A percentile compares a stretch with the other conserved stretches of the same genome.
Evolutionary conservation across 2,888 invertebrate genomes (phyloP).

Genomic region (Nemurella pictetii): DNA sequence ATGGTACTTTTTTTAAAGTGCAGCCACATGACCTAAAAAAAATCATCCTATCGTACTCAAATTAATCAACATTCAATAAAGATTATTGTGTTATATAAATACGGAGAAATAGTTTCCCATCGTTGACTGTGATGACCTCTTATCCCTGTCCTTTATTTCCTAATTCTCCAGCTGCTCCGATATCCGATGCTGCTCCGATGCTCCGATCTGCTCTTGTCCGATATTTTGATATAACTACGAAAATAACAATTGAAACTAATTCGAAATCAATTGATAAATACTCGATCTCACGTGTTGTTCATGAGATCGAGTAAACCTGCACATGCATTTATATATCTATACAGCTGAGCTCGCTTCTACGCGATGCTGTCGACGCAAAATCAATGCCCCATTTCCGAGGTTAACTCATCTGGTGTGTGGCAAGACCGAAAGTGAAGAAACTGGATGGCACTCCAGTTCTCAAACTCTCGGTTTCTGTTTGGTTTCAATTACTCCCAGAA

Average conservation of each 20-base stretch:
- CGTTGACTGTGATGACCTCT: neutral
- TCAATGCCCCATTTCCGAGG: neutral
- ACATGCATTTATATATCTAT: no score
- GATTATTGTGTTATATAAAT: conserved; percentile 37
- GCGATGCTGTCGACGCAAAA: neutral
- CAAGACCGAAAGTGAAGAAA: neutral
- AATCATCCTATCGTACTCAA: conserved; percentile 20
- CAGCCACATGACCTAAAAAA: conserved; percentile 31
- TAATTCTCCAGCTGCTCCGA: no score
- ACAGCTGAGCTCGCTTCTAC: no score
- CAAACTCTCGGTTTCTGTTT: conserved; percentile 4
- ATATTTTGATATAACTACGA: no score
- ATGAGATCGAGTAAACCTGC: no score
- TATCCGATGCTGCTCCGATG: no score
- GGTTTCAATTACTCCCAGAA: conserved; percentile 13
- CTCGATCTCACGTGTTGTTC: no score
- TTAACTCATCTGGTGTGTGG: neutral
- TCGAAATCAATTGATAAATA: no score
- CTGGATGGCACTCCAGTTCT: neutral
- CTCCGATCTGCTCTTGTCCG: no score
- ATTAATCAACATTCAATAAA: conserved; percentile 36
- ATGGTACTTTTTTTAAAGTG: conserved; percentile 36
- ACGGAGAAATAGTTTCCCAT: neutral
- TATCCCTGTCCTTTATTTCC: neutral
- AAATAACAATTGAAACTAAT: no score